phyloP scores from a whole-genome alignment of 2,113 vertebrate species.

The Ranitomeya variabilis region DNA sequence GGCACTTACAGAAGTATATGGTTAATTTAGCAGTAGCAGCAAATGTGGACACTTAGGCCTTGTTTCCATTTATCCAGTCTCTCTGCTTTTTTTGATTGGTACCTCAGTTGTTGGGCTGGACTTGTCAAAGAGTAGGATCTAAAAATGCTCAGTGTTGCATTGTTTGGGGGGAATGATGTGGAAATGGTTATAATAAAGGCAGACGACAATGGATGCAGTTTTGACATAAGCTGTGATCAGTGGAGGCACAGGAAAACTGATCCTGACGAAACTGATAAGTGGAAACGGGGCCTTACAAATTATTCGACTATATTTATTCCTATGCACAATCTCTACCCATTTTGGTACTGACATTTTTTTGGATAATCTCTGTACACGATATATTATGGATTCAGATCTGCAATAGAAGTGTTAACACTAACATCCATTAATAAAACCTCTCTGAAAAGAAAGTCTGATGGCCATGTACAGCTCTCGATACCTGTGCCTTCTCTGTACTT shows the following conservation, averaged over 20 bases:
- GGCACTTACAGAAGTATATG: neutral
- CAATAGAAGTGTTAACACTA: neutral
- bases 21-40: neutral
- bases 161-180: too few species aligned
- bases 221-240: too few species aligned
- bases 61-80: neutral
- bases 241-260: too few species aligned
- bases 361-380: neutral
- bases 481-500: constrained; percentile 94
- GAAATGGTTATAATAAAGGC: too few species aligned
- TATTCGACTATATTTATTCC: neutral
- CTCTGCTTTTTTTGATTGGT: too few species aligned
- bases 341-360: neutral
- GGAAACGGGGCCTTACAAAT: too few species aligned
- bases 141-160: too few species aligned
- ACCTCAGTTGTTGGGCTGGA: too few species aligned
- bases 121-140: too few species aligned
- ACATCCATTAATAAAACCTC: constrained; percentile 14
- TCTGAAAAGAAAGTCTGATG: constrained; percentile 28
- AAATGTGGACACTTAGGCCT: neutral
- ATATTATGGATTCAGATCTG: neutral
- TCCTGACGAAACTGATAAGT: too few species aligned
- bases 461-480: constrained; percentile 65
- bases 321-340: neutral
- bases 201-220: too few species aligned